Evolutionary conservation across 2,113 vertebrate genomes (phyloP).

Genomic region (Pedetes capensis): DNA sequence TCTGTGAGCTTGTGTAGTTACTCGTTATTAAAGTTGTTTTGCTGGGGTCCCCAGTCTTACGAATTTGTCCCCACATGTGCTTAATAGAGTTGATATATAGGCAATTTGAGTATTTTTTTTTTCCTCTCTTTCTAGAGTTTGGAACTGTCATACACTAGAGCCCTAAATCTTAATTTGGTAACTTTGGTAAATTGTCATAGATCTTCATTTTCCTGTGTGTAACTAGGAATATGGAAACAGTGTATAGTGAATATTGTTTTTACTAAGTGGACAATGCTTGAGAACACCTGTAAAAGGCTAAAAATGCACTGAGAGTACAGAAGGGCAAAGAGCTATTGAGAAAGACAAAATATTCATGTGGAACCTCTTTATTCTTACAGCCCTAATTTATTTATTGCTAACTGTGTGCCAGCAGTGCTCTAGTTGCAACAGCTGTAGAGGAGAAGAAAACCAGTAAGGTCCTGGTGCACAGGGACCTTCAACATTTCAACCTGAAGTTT

Average conservation of each 20-base stretch:
- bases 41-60: not conserved
- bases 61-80: not conserved
- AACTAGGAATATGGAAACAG: not conserved
- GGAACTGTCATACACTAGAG: not conserved
- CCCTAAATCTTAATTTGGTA: not conserved
- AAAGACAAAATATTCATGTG: not conserved
- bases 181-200: slow-evolving; percentile 29
- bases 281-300: slow-evolving; percentile 28
- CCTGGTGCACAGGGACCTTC: not conserved
- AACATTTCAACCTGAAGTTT: not conserved
- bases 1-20: not conserved
- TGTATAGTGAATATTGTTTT: not conserved
- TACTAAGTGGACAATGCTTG: not conserved
- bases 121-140: not conserved
- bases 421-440: not conserved
- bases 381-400: not conserved
- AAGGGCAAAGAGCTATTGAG: not conserved
- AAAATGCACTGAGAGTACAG: not conserved
- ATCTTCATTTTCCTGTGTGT: not conserved
- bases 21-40: slow-evolving; percentile 37
- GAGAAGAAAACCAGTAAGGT: not conserved
- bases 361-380: not conserved
- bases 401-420: not conserved
- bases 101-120: not conserved
- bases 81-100: not conserved